A percentile compares a stretch with the other conserved stretches of the same genome.
Evolutionary conservation across 2,888 invertebrate genomes (phyloP).

Genomic region (Syritta pipiens): DNA sequence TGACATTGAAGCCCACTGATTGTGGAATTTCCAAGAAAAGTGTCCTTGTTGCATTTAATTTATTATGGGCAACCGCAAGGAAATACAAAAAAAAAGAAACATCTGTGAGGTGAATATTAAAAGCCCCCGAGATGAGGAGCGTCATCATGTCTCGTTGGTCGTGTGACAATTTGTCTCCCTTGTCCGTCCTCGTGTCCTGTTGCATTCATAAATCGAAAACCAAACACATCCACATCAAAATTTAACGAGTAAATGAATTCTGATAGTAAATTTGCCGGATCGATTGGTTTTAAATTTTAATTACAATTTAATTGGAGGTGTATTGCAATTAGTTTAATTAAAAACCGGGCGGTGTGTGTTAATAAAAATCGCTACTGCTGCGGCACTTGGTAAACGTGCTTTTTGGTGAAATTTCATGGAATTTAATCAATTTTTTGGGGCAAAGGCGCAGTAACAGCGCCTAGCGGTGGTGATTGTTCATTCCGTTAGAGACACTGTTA

Average conservation of each 20-base stretch:
- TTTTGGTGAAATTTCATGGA: neutral
- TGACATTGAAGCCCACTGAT: constrained; percentile 48
- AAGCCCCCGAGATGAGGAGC: neutral
- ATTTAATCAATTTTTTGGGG: neutral
- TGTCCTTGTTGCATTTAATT: constrained; percentile 51
- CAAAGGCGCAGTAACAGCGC: too few species aligned
- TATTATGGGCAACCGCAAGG: constrained; percentile 2
- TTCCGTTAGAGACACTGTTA: too few species aligned
- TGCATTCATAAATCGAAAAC: too few species aligned
- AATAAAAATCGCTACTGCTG: neutral
- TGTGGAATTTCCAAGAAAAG: constrained; percentile 52
- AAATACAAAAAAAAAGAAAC: too few species aligned
- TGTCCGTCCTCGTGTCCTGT: neutral
- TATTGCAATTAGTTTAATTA: constrained; percentile 13
- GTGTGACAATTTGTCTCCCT: too few species aligned
- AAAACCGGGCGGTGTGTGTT: neutral
- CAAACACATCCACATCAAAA: neutral
- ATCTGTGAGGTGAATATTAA: neutral
- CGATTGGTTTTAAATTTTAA: constrained; percentile 11
- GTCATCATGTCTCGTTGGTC: constrained; percentile 2
- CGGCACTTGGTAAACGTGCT: neutral
- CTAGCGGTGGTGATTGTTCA: neutral
- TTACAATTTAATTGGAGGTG: constrained; percentile 3
- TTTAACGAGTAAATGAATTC: too few species aligned
- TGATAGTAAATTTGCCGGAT: too few species aligned